Conservation (phyloP, 2,888 invertebrate genomes). For the Apomyelois bistriatella region DNA sequence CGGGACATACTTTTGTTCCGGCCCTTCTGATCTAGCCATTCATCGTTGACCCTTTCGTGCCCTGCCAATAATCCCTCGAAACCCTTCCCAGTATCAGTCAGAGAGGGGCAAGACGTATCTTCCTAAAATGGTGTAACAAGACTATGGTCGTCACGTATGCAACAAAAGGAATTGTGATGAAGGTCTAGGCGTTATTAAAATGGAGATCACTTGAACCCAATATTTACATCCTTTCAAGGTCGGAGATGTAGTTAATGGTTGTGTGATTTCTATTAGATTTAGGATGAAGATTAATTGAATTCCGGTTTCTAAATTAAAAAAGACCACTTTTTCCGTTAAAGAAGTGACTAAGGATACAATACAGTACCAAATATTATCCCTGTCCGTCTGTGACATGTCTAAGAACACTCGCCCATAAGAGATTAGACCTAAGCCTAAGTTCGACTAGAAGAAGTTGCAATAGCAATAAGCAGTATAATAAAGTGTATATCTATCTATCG, state of each 20-base stretch:
- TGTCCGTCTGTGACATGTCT: too few species aligned
- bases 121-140: constrained; percentile 33
- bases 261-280: not conserved
- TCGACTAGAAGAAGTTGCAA: too few species aligned
- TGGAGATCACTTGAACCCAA: constrained; percentile 40
- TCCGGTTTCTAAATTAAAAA: too few species aligned
- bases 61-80: constrained; percentile 26
- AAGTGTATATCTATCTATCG: too few species aligned
- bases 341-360: too few species aligned
- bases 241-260: constrained; percentile 2
- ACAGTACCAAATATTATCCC: too few species aligned
- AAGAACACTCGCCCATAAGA: too few species aligned
- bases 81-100: constrained; percentile 19
- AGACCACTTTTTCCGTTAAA: too few species aligned
- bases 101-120: constrained; percentile 26
- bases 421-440: too few species aligned
- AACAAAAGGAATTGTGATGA: constrained; percentile 58
- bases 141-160: constrained; percentile 53
- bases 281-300: not conserved
- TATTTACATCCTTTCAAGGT: constrained; percentile 44
- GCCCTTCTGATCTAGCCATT: constrained; percentile 21
- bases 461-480: too few species aligned
- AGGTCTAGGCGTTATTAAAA: constrained; percentile 61
- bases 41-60: constrained; percentile 25
- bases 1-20: constrained; percentile 21